Base-by-base conservation (phyloP, 2,888 invertebrate species). In the Dicranocentrus wangi region DNA sequence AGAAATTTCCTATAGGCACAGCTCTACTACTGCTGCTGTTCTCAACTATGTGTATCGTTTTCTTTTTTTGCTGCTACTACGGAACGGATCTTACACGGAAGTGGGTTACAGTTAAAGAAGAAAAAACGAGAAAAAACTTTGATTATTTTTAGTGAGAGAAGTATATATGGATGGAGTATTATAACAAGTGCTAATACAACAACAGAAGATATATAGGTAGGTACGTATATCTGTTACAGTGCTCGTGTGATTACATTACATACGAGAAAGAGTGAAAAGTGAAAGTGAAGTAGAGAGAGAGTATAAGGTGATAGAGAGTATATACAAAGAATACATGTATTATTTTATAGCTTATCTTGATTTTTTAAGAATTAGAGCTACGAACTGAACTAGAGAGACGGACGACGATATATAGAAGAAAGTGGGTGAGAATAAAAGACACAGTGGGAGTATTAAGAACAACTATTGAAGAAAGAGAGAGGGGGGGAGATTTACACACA, bases 171-270 rank as follows among this genome's bases (percentile, higher is more conserved):
- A n/a, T n/a, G n/a, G n/a, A n/a, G n/a, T n/a, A n/a, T n/a, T n/a
- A n/a, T n/a, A n/a, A n/a, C n/a, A n/a, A n/a, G n/a, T n/a, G n/a
- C n/a, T n/a, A n/a, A n/a, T n/a, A n/a, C n/a, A n/a, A n/a, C n/a
- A n/a, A n/a, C n/a, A n/a, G n/a, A n/a, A n/a, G n/a, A n/a, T 32
- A 32, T 32, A 32, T n/a, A 66, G 25, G 13, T 15, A 66, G 27
- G 66, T 66, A 25, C 32, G 47, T 21, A 43, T 63, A 47, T 43
- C 43, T 66, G 51, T 53, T 69, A 8, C 13, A 69, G 68, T 69
- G 68, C 68, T 28, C 53, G 42, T 55, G 53, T 32, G 25, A 15
- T n/a, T n/a, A n/a, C n/a, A n/a, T n/a, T n/a, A n/a, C n/a, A n/a
- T n/a, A n/a, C n/a, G n/a, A n/a, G n/a, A n/a, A 63, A 65, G 32